Evolutionary conservation across 2,797 vertebrate genomes (phyloP).

Genomic region (Crocidura indochinensis): DNA sequence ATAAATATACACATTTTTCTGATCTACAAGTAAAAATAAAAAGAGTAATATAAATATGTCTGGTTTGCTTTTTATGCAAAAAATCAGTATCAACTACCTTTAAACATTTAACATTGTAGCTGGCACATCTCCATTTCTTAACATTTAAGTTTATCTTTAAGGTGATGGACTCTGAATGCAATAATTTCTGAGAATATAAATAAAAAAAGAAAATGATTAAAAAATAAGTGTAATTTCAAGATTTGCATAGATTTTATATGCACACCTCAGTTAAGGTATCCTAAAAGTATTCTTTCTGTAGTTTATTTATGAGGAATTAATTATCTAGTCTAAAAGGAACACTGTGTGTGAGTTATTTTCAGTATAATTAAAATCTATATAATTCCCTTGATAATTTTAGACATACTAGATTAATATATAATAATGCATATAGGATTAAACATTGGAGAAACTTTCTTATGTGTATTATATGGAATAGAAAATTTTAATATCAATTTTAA

Average conservation of each 20-base stretch:
- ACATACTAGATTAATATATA: too few relatives aligned
- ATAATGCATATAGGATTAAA: too few relatives aligned
- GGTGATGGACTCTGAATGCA: conserved; percentile 35
- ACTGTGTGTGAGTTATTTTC: not conserved
- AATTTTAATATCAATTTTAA: conserved; percentile 57
- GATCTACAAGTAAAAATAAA: conserved; percentile 28
- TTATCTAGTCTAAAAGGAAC: conserved; percentile 60
- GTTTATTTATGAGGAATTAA: conserved; percentile 60
- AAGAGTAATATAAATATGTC: conserved; percentile 18
- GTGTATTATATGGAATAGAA: not conserved
- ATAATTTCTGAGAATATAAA: not conserved
- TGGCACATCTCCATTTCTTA: conserved; percentile 8
- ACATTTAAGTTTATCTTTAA: conserved; percentile 22
- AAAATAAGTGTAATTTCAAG: conserved; percentile 15
- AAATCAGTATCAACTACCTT: conserved; percentile 48
- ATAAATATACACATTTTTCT: conserved; percentile 35
- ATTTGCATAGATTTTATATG: not conserved
- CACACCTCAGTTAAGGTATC: conserved; percentile 50
- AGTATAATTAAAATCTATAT: conserved; percentile 8
- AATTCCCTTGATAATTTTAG: conserved; percentile 33
- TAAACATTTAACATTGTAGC: not conserved
- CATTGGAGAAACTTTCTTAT: not conserved
- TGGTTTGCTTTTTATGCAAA: conserved; percentile 10
- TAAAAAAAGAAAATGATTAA: conserved; percentile 30
- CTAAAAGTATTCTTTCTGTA: conserved; percentile 31